A percentile compares a stretch with the other conserved stretches of the same genome.
Conservation (phyloP, 2,113 vertebrate species). For the Diadophis punctatus region DNA sequence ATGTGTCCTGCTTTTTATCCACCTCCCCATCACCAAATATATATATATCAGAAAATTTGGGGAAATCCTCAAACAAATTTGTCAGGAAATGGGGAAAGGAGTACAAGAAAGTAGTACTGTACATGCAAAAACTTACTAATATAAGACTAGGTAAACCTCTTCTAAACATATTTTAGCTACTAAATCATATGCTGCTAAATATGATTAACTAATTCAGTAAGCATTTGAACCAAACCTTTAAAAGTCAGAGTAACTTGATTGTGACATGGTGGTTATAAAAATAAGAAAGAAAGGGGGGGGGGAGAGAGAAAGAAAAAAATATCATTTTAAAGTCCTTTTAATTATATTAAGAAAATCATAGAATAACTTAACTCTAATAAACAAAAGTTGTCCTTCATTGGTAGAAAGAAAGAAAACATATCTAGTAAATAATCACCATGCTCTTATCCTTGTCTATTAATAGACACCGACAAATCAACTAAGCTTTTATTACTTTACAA, state of each 20-base stretch:
- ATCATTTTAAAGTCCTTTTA: neutral
- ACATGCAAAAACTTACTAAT: neutral
- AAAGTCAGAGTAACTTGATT: neutral
- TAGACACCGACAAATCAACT: neutral
- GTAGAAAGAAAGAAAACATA: neutral
- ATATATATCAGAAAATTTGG: neutral
- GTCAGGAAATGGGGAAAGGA: neutral
- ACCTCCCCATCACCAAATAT: neutral
- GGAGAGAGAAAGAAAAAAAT: neutral
- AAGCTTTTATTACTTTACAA: neutral
- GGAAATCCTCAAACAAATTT: neutral
- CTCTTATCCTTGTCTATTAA: neutral
- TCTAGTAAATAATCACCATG: neutral
- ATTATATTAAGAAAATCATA: neutral
- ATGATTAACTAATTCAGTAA: neutral
- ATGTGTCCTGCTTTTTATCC: neutral
- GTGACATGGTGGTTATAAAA: neutral
- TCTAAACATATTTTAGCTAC: neutral
- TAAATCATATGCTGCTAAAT: neutral
- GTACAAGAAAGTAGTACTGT: neutral
- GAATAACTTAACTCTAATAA: neutral
- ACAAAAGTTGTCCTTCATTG: neutral
- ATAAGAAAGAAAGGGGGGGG: neutral
- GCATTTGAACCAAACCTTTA: neutral
- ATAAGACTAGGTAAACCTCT: neutral